Evolutionary conservation across 1,140 invertebrate species (phyloP).

Genomic region (Brachystomella parvula): DNA sequence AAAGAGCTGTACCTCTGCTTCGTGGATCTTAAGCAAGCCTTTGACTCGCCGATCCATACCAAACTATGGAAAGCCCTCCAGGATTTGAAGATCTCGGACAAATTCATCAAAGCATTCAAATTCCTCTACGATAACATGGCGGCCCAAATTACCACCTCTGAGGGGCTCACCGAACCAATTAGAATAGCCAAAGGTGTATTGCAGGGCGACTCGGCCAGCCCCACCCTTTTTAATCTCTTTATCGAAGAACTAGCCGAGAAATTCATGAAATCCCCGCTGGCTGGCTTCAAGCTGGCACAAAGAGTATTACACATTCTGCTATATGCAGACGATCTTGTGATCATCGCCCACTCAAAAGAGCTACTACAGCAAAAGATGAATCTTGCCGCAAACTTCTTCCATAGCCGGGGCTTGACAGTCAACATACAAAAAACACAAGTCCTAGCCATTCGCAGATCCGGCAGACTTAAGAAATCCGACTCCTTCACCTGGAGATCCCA

Average conservation of each 20-base stretch:
- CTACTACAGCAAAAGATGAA: neutral
- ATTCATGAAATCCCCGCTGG: neutral
- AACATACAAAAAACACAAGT: neutral
- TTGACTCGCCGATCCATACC: neutral
- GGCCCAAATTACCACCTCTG: neutral
- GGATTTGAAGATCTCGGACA: neutral
- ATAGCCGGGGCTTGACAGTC: neutral
- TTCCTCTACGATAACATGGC: neutral
- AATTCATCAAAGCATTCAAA: neutral
- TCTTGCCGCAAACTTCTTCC: neutral
- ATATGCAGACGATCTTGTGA: neutral
- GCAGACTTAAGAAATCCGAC: neutral
- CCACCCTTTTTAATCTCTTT: neutral
- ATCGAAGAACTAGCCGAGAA: neutral
- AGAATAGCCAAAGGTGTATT: neutral
- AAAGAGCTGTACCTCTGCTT: constrained; percentile 2
- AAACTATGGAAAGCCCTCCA: neutral
- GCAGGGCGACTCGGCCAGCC: constrained; percentile 1
- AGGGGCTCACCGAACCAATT: neutral
- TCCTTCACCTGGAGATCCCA: neutral
- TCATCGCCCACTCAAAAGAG: neutral
- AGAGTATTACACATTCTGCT: neutral
- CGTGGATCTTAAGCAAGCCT: neutral
- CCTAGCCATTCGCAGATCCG: neutral
- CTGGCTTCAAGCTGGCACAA: neutral